Evolutionary conservation across 2,888 invertebrate genomes (phyloP), one percentile per base, ranked within the genome.

Genomic region (Macroteleia sp.): DNA sequence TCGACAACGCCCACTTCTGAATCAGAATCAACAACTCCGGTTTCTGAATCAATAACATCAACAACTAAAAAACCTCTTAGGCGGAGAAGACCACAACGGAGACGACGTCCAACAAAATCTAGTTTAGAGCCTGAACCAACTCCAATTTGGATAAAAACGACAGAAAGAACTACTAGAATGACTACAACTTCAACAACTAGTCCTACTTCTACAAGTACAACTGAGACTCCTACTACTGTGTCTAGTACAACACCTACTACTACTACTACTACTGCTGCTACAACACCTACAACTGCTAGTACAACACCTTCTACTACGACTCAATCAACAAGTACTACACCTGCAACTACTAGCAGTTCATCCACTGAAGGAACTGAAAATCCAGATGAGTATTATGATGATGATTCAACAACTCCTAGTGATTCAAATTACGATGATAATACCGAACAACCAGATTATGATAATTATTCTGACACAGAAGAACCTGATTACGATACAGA

Each of bases 131-230:
- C 36, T 6, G 77, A 77, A 39, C 48, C 25, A 19, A 77, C 77
- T 3, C 77, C 77, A 28, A 77, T 77, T 32, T 77, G 77, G 77
- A 77, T 77, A 46, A 77, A 77, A 62, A 77, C 77, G 5, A 77
- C 77, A 20, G 67, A 66, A 48, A 71, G 50, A 71, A 64, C 64
- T n/a, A 56, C 75, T 9, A 44, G 17, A 54, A 54, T 54, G 56
- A 22, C 59, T 19, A 42, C 59, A 12, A 25, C 36, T 25, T 14
- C n/a, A n/a, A 16, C n/a, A n/a, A n/a, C n/a, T n/a, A n/a, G n/a
- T n/a, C n/a, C n/a, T n/a, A n/a, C n/a, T 41, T 30, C 25, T 6
- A 16, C 16, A 14, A 69, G 39, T 16, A 42, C 59, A 14, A 57
- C 56, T 30, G 36, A 39, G 16, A 48, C 64, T 6, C 41, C 56